Evolutionary conservation across 2,888 invertebrate genomes (phyloP).

Genomic region (Epistrophella euchroma): DNA sequence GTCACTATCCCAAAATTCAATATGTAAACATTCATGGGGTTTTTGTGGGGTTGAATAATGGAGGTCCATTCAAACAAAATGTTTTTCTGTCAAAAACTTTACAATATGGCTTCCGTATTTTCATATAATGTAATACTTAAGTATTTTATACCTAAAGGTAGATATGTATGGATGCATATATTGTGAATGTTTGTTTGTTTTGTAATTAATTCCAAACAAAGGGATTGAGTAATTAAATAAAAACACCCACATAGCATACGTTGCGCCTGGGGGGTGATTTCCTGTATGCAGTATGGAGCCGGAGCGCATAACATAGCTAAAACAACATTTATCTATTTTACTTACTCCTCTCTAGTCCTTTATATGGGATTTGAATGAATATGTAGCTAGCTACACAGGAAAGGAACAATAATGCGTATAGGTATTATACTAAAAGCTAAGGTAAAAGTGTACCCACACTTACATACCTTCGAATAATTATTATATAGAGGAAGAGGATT

Average conservation of each 20-base stretch:
- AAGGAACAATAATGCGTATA: conserved; percentile 6
- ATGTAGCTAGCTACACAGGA: neutral
- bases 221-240: conserved; percentile 75
- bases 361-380: neutral
- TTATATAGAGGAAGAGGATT: conserved; percentile 1
- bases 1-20: conserved; percentile 39
- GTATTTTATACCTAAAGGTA: neutral
- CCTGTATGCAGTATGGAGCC: neutral
- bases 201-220: conserved; percentile 75
- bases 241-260: conserved; percentile 53
- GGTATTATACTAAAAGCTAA: neutral
- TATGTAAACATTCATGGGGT: conserved; percentile 17
- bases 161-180: neutral
- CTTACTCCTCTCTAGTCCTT: neutral
- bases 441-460: neutral
- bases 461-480: neutral
- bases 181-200: conserved; percentile 30
- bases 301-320: neutral
- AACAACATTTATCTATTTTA: conserved; percentile 21
- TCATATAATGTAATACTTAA: neutral
- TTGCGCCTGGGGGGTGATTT: neutral
- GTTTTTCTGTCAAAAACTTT: conserved; percentile 37
- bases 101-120: conserved; percentile 21
- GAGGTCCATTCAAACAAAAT: conserved; percentile 57
- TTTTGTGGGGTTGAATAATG: conserved; percentile 17